Evolutionary conservation across 2,888 invertebrate species (phyloP), one percentile per base, ranked within the genome.

Genomic region (Drosophila mulleri): DNA sequence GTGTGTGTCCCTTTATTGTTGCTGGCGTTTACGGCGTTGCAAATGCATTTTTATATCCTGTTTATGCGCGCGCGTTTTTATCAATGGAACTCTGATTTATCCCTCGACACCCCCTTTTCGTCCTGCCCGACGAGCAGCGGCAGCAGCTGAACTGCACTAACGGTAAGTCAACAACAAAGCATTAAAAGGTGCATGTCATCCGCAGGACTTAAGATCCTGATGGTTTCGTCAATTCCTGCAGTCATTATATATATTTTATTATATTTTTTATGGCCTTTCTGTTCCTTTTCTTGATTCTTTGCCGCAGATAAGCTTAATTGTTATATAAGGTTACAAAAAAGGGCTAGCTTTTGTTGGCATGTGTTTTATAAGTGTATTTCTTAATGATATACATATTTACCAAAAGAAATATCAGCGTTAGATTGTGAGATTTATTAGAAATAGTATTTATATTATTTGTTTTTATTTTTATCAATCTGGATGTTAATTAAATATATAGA

Each of bases 21-120:
- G 75, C 64, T 72, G 71, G 64, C 80, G 73, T 84, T 80, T 76
- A 76, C 67, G 74, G 72, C 88, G 69, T 77, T 90, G 80, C 73
- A 82, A 88, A 88, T 86, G 87, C 87, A 89, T 83, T 90, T 87
- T 79, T 83, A 85, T 87, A 86, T 88, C 90, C 90, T 89, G 89
- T 88, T 84, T 90, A 86, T 88, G 77, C 74, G 77, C 76, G 74
- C 78, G 70, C 67, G 72, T 65, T 78, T 78, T 70, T 71, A 84
- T 84, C 72, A 88, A 86, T 86, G 80, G 64, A 71, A 67, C 74
- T 75, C 62, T 72, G 88, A 88, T 83, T 86, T 77, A 73, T 63
- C 26, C 41, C 54, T 26, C 11, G 14, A 16, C 50, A 9, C 35
- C 20, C 69, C 20, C 42, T 61, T 61, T 39, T 18, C 41, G 16